Evolutionary conservation across 1,140 invertebrate species (phyloP).

Genomic region (Paracyclopina nana): DNA sequence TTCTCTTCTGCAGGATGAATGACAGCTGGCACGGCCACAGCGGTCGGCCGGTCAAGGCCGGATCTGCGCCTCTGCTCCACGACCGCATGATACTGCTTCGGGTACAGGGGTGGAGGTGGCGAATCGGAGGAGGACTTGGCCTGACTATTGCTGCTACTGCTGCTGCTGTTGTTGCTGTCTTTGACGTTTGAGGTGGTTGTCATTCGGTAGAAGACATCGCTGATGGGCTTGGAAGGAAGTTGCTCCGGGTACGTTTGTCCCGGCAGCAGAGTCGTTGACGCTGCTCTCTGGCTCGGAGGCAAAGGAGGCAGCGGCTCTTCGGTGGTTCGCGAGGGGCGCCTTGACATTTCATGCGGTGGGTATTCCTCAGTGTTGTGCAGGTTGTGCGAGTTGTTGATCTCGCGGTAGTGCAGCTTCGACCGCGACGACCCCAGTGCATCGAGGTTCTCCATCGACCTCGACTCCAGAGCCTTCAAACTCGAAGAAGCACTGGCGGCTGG

Average conservation of each 20-base stretch:
- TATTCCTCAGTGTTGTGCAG: constrained; percentile 10
- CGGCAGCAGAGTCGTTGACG: constrained; percentile 23
- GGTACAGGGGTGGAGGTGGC: constrained; percentile 7
- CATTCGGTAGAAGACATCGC: not conserved
- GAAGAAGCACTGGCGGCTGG: not conserved
- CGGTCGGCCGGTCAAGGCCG: too few relatives aligned
- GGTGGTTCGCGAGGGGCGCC: too few relatives aligned
- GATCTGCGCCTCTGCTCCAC: not conserved
- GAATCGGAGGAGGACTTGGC: not conserved
- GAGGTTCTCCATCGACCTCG: constrained; percentile 9
- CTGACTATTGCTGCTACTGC: not conserved
- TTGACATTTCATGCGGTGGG: constrained; percentile 1
- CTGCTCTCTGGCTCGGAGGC: not conserved
- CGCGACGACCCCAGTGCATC: constrained; percentile 4
- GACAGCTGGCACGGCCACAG: not conserved
- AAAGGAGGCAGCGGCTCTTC: too few relatives aligned
- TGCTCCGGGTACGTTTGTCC: constrained; percentile 30
- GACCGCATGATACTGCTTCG: constrained; percentile 13
- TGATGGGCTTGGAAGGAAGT: not conserved
- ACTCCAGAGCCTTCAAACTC: not conserved
- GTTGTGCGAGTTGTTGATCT: constrained; percentile 1
- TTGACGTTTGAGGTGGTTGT: too few relatives aligned
- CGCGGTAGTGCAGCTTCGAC: constrained; percentile 8
- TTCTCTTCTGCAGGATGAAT: not conserved
- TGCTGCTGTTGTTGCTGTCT: not conserved